These are phyloP conservation scores for Biston betularia DNA, from an alignment of 2,888 invertebrate genomes.

Conservation along the genomic window DNA sequence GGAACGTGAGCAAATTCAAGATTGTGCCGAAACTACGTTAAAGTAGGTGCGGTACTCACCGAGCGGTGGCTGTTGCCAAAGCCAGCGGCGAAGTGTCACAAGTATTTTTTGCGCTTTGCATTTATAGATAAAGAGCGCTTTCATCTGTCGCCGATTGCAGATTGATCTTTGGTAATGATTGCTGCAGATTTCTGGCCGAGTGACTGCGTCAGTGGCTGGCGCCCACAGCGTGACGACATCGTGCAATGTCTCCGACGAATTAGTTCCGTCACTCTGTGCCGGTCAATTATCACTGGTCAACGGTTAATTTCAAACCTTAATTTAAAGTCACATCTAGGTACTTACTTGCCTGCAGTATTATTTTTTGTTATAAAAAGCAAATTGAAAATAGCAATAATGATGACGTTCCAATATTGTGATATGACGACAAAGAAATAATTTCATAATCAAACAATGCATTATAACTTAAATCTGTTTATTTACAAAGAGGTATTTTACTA, in stretches of 20 bases:
- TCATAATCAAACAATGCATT: slow-evolving; percentile 21
- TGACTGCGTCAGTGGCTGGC: slow-evolving; percentile 60
- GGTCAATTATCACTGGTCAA: slow-evolving; percentile 28
- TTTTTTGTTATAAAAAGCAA: slow-evolving; percentile 10
- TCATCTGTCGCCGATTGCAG: slow-evolving; percentile 79
- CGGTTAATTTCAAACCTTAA: slow-evolving; percentile 14
- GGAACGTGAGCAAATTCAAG: background rate
- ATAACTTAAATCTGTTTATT: slow-evolving; percentile 63
- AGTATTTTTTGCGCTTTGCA: slow-evolving; percentile 71
- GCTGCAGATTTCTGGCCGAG: slow-evolving; percentile 82
- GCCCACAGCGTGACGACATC: slow-evolving; percentile 70
- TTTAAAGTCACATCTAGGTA: slow-evolving; percentile 15
- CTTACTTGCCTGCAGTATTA: slow-evolving; percentile 6
- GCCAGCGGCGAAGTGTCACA: slow-evolving; percentile 71
- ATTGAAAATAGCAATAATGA: slow-evolving; percentile 1
- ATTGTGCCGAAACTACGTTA: slow-evolving; percentile 2
- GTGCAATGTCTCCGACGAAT: slow-evolving; percentile 71
- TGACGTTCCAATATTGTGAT: slow-evolving; percentile 2
- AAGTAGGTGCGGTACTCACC: slow-evolving; percentile 36
- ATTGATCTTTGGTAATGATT: slow-evolving; percentile 80
- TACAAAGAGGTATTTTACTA: slow-evolving; percentile 69
- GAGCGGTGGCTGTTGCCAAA: slow-evolving; percentile 56
- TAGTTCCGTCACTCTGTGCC: slow-evolving; percentile 67
- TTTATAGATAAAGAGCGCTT: slow-evolving; percentile 82
- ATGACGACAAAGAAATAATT: slow-evolving; percentile 2